Evolutionary conservation across 2,113 vertebrate species (phyloP), one percentile per base, ranked within the genome.

Genomic region (Physeter macrocephalus): DNA sequence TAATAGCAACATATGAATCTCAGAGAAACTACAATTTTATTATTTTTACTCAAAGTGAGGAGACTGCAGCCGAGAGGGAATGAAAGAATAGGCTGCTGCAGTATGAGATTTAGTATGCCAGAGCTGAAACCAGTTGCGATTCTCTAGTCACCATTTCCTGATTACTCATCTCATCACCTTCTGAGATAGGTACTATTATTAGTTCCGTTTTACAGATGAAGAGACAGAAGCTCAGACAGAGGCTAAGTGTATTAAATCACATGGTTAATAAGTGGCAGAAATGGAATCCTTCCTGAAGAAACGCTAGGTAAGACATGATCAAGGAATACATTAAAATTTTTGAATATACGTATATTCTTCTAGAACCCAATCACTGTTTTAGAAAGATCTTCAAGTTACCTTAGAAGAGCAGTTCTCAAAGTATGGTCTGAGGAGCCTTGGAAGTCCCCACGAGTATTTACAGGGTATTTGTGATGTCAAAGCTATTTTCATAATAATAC

Each of bases 191-290:
- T 46, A 64, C 18, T 74, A 72, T 61, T 52, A 95, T 27, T 78
- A 90, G 41, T 90, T 29, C 39, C 75, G 90, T 31, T 92, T 94
- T 83, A 87, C 57, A 94, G 27, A 87, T 77, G 52, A 90, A 67
- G 52, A 94, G 93, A 93, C 9, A 27, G n/a, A 88, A 90, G 69
- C 36, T 81, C 82, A 81, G 81, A 90, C 82, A 81, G 81, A 90
- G 77, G 31, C 43, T 80, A 78, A 90, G 54, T 74, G 10, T 82
- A 46, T 85, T 66, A 89, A 59, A 78, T 88, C 52, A 96, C 11
- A 89, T 5, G 88, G 69, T 54, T 88, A 96, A 34, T 74, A 77
- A 87, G 27, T 85, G 64, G 29, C 27, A 94, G 46, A 95, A 86
- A 96, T 43, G 34, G 34, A 34, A 90, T 59, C n/a, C 34, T 77